These are phyloP conservation scores for Orthosia incerta DNA, from an alignment of 2,888 invertebrate species.

Conservation along the genomic window DNA sequence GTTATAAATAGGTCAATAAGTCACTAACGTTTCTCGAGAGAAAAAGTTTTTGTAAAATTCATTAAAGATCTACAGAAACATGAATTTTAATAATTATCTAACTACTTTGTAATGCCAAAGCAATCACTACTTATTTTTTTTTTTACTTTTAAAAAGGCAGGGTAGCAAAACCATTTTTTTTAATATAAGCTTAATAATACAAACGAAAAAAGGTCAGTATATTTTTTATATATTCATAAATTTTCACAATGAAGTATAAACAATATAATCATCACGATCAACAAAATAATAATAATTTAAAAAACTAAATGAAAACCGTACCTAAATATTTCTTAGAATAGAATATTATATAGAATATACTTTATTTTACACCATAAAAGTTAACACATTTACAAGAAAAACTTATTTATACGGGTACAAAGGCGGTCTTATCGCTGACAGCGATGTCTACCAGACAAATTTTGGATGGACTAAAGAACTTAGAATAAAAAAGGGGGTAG, in stretches of 20 bases:
- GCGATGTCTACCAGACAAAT: too few species aligned
- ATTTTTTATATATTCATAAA: not conserved
- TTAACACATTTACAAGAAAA: too few species aligned
- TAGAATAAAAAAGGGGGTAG: too few species aligned
- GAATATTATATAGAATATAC: too few species aligned
- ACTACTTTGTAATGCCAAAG: not conserved
- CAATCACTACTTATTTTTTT: not conserved
- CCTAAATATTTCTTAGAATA: too few species aligned
- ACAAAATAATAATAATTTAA: too few species aligned
- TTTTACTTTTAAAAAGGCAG: not conserved
- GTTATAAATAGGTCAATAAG: constrained; percentile 86
- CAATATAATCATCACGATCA: not conserved
- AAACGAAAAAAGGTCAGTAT: too few species aligned
- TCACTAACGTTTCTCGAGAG: constrained; percentile 64
- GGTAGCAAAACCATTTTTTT: not conserved
- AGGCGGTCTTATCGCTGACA: too few species aligned
- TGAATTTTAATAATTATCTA: not conserved
- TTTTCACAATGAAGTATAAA: not conserved
- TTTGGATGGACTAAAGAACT: too few species aligned
- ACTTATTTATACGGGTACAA: too few species aligned
- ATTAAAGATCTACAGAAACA: not conserved
- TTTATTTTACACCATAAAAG: too few species aligned
- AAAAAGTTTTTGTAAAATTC: not conserved
- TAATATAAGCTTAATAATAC: too few species aligned
- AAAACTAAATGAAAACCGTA: not conserved